Evolutionary conservation across 2,888 invertebrate genomes (phyloP).

Genomic region (Lathronympha strigana): DNA sequence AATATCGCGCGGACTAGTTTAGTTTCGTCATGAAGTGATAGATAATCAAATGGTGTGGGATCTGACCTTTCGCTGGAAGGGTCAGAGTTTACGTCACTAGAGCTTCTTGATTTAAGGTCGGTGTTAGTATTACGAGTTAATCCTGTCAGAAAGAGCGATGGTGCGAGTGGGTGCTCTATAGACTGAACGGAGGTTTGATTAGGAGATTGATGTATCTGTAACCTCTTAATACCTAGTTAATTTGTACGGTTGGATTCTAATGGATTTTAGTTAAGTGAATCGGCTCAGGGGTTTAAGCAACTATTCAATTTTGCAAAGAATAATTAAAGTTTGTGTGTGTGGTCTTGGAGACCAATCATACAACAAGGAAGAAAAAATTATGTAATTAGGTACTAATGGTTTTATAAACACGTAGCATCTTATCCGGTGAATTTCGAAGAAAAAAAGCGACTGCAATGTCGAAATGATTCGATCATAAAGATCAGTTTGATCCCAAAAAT

Average conservation of each 20-base stretch:
- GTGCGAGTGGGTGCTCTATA: constrained; percentile 2
- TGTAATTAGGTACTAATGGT: background rate
- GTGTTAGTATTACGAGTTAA: constrained; percentile 18
- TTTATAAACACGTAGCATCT: background rate
- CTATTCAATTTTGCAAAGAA: no score
- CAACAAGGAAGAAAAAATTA: background rate
- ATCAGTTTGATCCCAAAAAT: background rate
- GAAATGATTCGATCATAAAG: background rate
- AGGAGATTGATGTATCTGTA: background rate
- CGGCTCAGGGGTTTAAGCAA: no score
- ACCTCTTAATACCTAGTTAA: no score
- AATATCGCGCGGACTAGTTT: constrained; percentile 72
- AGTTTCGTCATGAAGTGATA: constrained; percentile 69
- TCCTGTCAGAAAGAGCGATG: constrained; percentile 10
- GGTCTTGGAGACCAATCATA: background rate
- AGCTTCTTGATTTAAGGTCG: constrained; percentile 39
- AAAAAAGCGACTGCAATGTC: background rate
- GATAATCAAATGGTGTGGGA: constrained; percentile 65
- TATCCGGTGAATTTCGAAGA: background rate
- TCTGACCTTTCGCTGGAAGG: constrained; percentile 46
- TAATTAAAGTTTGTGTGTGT: no score
- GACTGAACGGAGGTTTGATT: background rate
- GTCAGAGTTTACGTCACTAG: constrained; percentile 37
- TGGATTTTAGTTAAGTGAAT: no score
- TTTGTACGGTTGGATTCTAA: no score